Evolutionary conservation across 2,888 invertebrate genomes (phyloP).

Genomic region (Ypsolopha scabrella): DNA sequence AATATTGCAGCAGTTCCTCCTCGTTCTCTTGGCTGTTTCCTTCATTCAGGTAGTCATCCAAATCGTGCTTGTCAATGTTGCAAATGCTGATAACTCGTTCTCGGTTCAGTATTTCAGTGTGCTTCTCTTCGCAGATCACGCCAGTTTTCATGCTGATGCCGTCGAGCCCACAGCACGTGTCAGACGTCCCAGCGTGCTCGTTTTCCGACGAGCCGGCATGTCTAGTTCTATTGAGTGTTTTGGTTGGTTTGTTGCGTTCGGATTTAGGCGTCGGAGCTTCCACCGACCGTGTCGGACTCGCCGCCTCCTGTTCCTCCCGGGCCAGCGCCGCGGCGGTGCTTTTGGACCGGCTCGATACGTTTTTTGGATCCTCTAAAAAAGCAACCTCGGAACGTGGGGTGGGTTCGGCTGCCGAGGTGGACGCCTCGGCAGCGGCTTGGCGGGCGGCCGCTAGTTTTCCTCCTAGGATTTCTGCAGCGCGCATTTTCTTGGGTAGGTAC

Average conservation of each 20-base stretch:
- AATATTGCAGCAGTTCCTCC: constrained; percentile 87
- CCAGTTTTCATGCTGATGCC: constrained; percentile 53
- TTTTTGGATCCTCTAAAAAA: constrained; percentile 70
- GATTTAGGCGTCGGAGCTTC: constrained; percentile 58
- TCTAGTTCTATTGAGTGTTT: too few relatives aligned
- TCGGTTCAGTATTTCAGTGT: constrained; percentile 70
- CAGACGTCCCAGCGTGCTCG: constrained; percentile 58
- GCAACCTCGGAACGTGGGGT: constrained; percentile 37
- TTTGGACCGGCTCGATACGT: constrained; percentile 68
- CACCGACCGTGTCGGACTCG: constrained; percentile 65
- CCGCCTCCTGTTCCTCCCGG: constrained; percentile 65
- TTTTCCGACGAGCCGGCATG: too few relatives aligned
- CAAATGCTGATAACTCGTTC: constrained; percentile 81
- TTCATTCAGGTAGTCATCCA: constrained; percentile 84
- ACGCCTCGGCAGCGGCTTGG: constrained; percentile 23
- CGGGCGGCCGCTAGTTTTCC: constrained; percentile 48
- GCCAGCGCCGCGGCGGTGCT: constrained; percentile 70
- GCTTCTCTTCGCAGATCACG: constrained; percentile 60
- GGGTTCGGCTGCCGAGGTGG: constrained; percentile 16
- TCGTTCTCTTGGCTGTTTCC: constrained; percentile 85
- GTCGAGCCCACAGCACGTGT: constrained; percentile 62
- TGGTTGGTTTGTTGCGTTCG: too few relatives aligned
- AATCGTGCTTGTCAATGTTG: constrained; percentile 82
- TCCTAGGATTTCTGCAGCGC: constrained; percentile 60
- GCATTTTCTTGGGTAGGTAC: constrained; percentile 65